Base-by-base conservation (phyloP, 2,797 vertebrate species). In the Eupleurogrammus muticus region DNA sequence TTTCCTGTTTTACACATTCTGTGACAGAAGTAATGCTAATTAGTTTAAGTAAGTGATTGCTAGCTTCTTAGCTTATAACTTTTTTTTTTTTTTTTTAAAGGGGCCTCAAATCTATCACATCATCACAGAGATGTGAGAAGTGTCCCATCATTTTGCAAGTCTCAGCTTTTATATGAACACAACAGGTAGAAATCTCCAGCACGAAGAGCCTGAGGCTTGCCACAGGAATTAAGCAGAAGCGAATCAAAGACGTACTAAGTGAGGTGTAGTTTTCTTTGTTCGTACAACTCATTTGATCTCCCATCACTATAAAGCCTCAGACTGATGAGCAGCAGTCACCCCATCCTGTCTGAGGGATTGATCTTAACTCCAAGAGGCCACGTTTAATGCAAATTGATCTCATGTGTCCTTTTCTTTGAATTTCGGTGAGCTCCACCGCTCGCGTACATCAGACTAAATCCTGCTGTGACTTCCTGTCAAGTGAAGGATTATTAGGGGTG, bases 391-490 rank as follows among this genome's bases (percentile, higher is more conserved):
- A 80, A 75, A 87, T 70, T 60, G 52, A 73, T 77, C 42, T 80
- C 69, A 50, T 56, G 54, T 81, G 82, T 80, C 34, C 71, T 67
- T 49, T 49, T 73, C 70, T 85, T 85, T 80, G 62, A 83, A 56
- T 70, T 28, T 50, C 6, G 24, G 44, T 81, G 77, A 82, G 65
- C 80, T 58, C 74, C 63, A 10, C 36, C 61, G 59, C 65, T 60
- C 61, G n/a, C 72, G 52, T 56, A 73, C 40, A 28, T 73, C 36
- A 50, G 23, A 49, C 52, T 9, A 52, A n/a, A 61, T 70, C 77
- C 76, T 54, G 59, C 70, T 84, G 86, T 65, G 85, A 77, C 75
- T 82, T 83, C 69, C 73, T 86, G 70, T 81, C 32, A 56, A 65
- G 60, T 19, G 11, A 52, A 57, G 63, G 44, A 47, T 75, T 61